These are phyloP conservation scores for human (Homo sapiens) DNA, from an alignment of 2,113 vertebrate species.

Conservation along the genomic window GRCh38 chr5:171787501-171788000, in stretches of 20 bases:
- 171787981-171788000: background rate
- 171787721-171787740: background rate
- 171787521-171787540: background rate
- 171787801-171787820: background rate
- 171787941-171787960: background rate
- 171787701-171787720: background rate
- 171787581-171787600: accelerated
- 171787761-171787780: accelerated
- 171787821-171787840: background rate
- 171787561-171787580: background rate
- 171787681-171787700: accelerated
- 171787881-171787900: background rate
- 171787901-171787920: background rate
- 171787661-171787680: no score
- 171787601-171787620: background rate
- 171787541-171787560: background rate
- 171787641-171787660: no score
- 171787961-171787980: background rate
- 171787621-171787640: background rate
- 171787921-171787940: background rate
- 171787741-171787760: background rate
- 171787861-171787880: background rate
- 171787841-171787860: background rate
- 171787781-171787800: background rate
- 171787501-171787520: background rate